phyloP scores from a whole-genome alignment of 2,113 vertebrate species.

The Hippolais icterina region DNA sequence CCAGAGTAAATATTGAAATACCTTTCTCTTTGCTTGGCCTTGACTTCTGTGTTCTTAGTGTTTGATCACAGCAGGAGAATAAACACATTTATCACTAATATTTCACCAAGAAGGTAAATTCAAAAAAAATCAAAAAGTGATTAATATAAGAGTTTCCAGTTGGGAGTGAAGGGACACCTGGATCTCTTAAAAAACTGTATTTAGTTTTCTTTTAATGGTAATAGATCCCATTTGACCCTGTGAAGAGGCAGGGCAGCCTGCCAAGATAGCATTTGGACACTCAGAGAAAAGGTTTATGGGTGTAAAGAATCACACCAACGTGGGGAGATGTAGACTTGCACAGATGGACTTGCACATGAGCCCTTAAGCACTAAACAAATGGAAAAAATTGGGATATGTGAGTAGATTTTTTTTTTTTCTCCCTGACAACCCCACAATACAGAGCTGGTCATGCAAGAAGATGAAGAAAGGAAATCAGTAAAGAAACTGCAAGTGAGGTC shows the following conservation, averaged over 20 bases:
- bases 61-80: neutral
- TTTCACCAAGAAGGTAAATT: neutral
- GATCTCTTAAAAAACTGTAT: neutral
- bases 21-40: neutral
- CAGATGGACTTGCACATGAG: neutral
- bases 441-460: neutral
- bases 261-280: neutral
- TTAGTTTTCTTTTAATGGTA: neutral
- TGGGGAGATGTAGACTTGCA: fast-evolving
- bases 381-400: neutral
- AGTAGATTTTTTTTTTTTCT: neutral
- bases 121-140: neutral
- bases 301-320: neutral
- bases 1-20: conserved; percentile 35
- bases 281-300: neutral
- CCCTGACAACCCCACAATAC: neutral
- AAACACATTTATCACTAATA: conserved; percentile 8
- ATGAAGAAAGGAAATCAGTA: neutral
- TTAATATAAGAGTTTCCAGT: neutral
- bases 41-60: neutral
- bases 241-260: neutral
- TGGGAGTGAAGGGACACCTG: neutral
- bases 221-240: neutral
- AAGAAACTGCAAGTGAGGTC: neutral
- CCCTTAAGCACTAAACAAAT: neutral